phyloP scores from a whole-genome alignment of 2,797 vertebrate species.

The Rhyacichthys aspro region DNA sequence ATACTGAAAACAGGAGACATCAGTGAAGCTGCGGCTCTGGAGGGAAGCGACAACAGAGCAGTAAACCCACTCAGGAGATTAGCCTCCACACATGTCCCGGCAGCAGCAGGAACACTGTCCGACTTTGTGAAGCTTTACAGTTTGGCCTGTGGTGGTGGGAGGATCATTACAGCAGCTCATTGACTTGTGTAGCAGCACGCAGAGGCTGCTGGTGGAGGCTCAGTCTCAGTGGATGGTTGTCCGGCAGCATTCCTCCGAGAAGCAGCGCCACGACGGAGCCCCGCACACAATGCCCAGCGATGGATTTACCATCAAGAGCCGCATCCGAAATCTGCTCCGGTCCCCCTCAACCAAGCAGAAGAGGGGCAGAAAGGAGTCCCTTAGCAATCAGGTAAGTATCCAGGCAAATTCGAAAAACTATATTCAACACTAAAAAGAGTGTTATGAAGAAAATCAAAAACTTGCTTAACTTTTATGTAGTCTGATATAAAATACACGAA shows the following conservation, averaged over 20 bases:
- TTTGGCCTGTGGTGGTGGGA: conserved; percentile 4
- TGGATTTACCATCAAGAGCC: conserved; percentile 68
- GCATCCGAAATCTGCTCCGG: conserved; percentile 74
- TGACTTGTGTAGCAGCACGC: not conserved
- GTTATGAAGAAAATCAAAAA: too few species aligned
- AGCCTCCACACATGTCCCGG: conserved; percentile 50
- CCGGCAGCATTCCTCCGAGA: not conserved
- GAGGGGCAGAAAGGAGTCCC: conserved; percentile 49
- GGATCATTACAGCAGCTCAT: conserved; percentile 10
- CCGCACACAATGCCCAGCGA: conserved; percentile 61
- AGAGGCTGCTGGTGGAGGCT: not conserved
- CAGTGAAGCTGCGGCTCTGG: not conserved
- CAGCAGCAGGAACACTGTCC: conserved; percentile 18
- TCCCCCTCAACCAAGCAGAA: conserved; percentile 65
- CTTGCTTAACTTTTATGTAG: too few species aligned
- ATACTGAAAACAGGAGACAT: not conserved
- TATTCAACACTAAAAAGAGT: too few species aligned
- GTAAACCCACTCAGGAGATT: conserved; percentile 42
- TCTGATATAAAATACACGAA: too few species aligned
- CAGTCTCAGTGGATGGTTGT: conserved; percentile 3
- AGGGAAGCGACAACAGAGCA: conserved; percentile 7
- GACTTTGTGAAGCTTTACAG: conserved; percentile 20
- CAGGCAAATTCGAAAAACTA: too few species aligned
- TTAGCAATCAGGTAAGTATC: conserved; percentile 59
- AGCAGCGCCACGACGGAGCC: conserved; percentile 1